phyloP scores from a whole-genome alignment of 2,888 invertebrate genomes.

The Chaetogeoica ovagalla region DNA sequence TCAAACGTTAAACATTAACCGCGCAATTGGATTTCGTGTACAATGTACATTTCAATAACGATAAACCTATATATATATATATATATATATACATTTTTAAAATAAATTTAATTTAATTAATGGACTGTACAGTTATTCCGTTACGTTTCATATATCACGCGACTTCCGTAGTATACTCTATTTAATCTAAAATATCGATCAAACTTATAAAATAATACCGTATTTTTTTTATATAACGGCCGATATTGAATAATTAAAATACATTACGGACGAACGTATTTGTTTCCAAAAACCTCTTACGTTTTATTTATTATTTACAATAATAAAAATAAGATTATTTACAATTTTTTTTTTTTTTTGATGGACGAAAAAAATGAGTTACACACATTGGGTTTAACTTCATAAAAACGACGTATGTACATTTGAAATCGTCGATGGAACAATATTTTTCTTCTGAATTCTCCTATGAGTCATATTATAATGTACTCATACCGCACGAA shows the following conservation, averaged over 20 bases:
- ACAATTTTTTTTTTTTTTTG: not conserved
- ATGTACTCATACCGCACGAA: not conserved
- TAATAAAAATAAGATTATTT: not conserved
- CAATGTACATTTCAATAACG: too few species aligned
- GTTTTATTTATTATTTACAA: too few species aligned
- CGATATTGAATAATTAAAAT: too few species aligned
- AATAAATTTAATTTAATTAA: not conserved
- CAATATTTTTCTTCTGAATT: not conserved
- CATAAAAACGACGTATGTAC: not conserved
- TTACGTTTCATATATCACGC: not conserved
- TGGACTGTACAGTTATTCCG: not conserved
- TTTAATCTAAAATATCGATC: too few species aligned
- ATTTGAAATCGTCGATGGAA: not conserved
- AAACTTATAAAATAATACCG: too few species aligned
- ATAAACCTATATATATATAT: too few species aligned
- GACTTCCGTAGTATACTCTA: too few species aligned
- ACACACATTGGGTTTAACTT: not conserved
- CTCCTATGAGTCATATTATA: conserved; percentile 10
- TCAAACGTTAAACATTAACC: too few species aligned
- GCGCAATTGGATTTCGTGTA: too few species aligned
- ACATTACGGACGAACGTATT: too few species aligned
- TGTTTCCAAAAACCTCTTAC: not conserved
- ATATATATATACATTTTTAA: too few species aligned
- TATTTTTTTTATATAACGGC: too few species aligned
- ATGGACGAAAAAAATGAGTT: not conserved